phyloP scores from a whole-genome alignment of 2,888 invertebrate species.

The Pharmacophagus antenor region DNA sequence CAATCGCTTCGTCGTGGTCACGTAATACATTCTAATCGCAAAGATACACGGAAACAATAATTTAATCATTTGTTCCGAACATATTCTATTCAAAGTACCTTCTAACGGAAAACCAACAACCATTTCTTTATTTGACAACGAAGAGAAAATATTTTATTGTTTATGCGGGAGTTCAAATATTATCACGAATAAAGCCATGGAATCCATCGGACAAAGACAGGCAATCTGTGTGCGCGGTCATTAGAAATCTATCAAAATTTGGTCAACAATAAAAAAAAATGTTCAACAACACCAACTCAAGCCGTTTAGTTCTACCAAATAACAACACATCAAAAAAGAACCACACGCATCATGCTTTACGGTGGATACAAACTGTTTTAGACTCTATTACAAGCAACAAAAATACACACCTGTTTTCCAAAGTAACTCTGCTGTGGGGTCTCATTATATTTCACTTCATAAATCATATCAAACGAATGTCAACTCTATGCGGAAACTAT shows the following conservation, averaged over 20 bases:
- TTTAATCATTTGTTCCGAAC: background rate
- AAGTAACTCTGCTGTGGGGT: slow-evolving; percentile 5
- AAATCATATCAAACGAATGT: slow-evolving; percentile 11
- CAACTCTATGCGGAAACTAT: slow-evolving; percentile 16
- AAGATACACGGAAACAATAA: slow-evolving; percentile 8
- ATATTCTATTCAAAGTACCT: background rate
- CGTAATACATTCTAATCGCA: slow-evolving; percentile 11
- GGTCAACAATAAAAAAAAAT: slow-evolving; percentile 16
- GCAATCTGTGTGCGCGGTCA: slow-evolving; percentile 27
- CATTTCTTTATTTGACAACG: background rate
- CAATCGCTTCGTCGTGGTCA: slow-evolving; percentile 13
- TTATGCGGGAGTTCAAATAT: background rate
- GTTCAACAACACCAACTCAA: slow-evolving; percentile 16
- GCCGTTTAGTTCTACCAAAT: slow-evolving; percentile 28
- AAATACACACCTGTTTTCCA: slow-evolving; percentile 10
- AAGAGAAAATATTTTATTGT: background rate
- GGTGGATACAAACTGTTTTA: background rate
- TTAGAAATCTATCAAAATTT: slow-evolving; percentile 27
- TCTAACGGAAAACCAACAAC: background rate
- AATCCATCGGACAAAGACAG: slow-evolving; percentile 12
- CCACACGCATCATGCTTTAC: background rate
- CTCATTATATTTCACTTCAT: slow-evolving; percentile 2
- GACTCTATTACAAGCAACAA: slow-evolving; percentile 5
- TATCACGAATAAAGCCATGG: slow-evolving; percentile 1
- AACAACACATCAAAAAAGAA: slow-evolving; percentile 18